Base-by-base conservation (phyloP, 2,888 invertebrate species). In the Caenorhabditis sp. region DNA sequence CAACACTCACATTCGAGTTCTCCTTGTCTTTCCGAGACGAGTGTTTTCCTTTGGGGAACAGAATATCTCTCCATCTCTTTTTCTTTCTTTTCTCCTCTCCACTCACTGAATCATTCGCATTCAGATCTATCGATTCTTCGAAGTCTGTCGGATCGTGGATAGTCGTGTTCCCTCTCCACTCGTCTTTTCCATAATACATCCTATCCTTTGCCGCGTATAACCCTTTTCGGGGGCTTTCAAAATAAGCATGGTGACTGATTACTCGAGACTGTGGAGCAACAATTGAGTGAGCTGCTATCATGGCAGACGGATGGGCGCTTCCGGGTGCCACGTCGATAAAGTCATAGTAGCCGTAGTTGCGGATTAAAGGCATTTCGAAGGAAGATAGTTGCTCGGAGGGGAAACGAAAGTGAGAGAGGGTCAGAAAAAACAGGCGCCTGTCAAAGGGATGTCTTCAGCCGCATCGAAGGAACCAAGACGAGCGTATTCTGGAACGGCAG, bases 281-380 rank as follows among this genome's bases (percentile, higher is more conserved):
- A 15, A 27, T 27, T 7, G 27, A 6, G 2, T 17, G 4, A n/a
- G 46, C 15, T 6, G 45, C 17, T 2, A 55, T 55, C 22, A 46
- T 22, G 3, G 26, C 35, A 4, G 63, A 32, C 2, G 55, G 53
- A 17, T 35, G 59, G 0, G 58, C 35, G 4, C 63, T 24, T 8
- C 62, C 32, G 7, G 66, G 56, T n/a, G 61, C 46, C 22, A 46
- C 52, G 32, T 63, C 61, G 17, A 74, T 35, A 50, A 50, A 50
- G 48, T 71, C 77, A 30, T 77, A 73, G 48, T 52, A 71, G 46
- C 72, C 71, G 48, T 77, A 77, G 45, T 72, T 70, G 37, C 77
- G 71, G 17, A 70, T 61, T n/a, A 77, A 45, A 41, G 77, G 77
- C 77, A 77, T 77, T 73, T 53, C 30, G 17, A 15, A 39, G 20